phyloP scores from a whole-genome alignment of 1,140 invertebrate genomes.

The Drosophila tani region DNA sequence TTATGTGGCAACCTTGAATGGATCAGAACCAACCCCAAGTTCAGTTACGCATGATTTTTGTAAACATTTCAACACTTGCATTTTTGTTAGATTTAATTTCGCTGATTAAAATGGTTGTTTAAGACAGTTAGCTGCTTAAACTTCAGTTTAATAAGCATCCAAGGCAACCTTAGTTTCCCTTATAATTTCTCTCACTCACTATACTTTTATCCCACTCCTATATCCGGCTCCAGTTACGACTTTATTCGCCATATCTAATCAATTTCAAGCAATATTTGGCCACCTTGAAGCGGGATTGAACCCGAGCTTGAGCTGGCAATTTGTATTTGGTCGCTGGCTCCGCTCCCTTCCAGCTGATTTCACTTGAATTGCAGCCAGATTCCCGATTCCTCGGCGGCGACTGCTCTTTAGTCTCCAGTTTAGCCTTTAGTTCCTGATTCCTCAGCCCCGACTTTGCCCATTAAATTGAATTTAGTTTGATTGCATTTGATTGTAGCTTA shows the following conservation, averaged over 20 bases:
- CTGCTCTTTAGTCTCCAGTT: constrained; percentile 39
- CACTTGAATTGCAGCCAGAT: constrained; percentile 63
- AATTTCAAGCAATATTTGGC: constrained; percentile 67
- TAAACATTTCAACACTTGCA: background rate
- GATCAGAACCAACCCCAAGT: background rate
- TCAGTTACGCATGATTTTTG: background rate
- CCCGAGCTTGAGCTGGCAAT: constrained; percentile 61
- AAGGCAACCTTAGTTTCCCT: background rate
- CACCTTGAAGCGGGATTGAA: constrained; percentile 35
- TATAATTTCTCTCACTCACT: background rate
- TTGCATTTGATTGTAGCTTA: constrained; percentile 83
- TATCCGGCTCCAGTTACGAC: constrained; percentile 8
- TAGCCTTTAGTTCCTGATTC: constrained; percentile 30
- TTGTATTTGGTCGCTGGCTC: constrained; percentile 66
- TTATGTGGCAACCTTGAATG: constrained; percentile 21
- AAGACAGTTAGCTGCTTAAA: background rate
- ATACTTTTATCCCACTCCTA: background rate
- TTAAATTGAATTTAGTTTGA: constrained; percentile 82
- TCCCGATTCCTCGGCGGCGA: constrained; percentile 22
- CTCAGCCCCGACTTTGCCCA: constrained; percentile 40
- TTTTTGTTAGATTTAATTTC: constrained; percentile 1
- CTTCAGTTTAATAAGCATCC: background rate
- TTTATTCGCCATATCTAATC: constrained; percentile 52
- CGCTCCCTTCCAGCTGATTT: constrained; percentile 67
- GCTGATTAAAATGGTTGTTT: background rate